Evolutionary conservation across 2,888 invertebrate species (phyloP).

Genomic region (Entomobrya multifasciata): DNA sequence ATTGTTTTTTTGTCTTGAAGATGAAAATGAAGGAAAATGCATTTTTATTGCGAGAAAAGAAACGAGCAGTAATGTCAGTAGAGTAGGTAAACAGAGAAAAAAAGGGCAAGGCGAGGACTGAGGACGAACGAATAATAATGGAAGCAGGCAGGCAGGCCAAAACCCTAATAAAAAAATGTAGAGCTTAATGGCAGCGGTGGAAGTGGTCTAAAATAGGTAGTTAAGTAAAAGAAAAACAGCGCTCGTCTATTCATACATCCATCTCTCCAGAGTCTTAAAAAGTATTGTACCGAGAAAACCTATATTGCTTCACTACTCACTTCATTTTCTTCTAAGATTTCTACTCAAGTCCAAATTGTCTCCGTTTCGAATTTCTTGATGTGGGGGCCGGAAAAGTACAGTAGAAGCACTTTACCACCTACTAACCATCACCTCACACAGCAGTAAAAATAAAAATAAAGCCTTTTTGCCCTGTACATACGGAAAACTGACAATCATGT

Average conservation of each 20-base stretch:
- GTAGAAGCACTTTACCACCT: slow-evolving; percentile 13
- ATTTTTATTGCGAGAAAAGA: too few relatives aligned
- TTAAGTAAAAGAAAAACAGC: background rate
- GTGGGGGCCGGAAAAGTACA: background rate
- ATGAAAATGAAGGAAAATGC: too few relatives aligned
- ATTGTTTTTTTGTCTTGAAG: too few relatives aligned
- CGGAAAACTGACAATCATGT: background rate
- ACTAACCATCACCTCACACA: background rate
- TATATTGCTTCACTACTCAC: background rate
- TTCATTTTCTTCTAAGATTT: slow-evolving; percentile 10
- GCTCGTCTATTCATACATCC: background rate
- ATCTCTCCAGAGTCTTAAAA: background rate
- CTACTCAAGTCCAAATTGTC: slow-evolving; percentile 24
- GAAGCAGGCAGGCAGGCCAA: background rate
- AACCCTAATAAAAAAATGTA: too few relatives aligned
- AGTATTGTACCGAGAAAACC: background rate
- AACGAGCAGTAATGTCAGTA: too few relatives aligned
- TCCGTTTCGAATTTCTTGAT: slow-evolving; percentile 35
- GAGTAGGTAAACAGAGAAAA: too few relatives aligned
- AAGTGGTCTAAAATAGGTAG: background rate
- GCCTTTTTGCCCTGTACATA: background rate
- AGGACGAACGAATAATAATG: background rate
- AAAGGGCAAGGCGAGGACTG: too few relatives aligned
- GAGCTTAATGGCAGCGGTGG: too few relatives aligned
- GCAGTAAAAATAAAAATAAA: too few relatives aligned